These are phyloP conservation scores for Micropoecilia bifurca DNA, from an alignment of 2,797 vertebrate species.

Conservation along the genomic window DNA sequence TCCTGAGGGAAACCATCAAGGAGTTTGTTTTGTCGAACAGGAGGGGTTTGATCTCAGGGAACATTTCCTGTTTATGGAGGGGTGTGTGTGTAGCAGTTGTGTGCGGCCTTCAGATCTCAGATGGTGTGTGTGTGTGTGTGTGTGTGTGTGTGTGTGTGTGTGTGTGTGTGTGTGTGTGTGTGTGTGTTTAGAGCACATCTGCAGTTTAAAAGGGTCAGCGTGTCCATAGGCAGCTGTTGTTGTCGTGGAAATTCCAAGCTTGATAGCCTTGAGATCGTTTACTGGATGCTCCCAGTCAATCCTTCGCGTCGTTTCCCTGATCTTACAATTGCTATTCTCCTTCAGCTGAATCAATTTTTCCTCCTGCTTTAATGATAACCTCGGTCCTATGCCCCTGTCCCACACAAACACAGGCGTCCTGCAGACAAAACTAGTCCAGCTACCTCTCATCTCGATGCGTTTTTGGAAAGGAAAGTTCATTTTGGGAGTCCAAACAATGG, in stretches of 20 bases:
- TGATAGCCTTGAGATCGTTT: not conserved
- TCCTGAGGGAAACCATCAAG: conserved; percentile 38
- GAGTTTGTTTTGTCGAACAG: conserved; percentile 12
- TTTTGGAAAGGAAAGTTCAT: not conserved
- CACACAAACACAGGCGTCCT: not conserved
- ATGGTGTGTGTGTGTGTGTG: too few species aligned
- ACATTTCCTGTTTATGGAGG: conserved; percentile 9
- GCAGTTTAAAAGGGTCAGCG: conserved; percentile 10
- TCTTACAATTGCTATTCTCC: not conserved
- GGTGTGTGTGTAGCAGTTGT: not conserved
- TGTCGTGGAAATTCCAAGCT: conserved; percentile 1
- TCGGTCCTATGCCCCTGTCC: not conserved
- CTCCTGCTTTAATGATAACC: not conserved
- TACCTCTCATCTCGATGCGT: not conserved
- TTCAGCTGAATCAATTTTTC: not conserved
- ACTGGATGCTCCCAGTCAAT: not conserved
- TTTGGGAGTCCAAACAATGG: not conserved
- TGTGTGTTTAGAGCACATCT: conserved; percentile 4
- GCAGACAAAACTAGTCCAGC: not conserved
- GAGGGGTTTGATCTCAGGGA: conserved; percentile 23
- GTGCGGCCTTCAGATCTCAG: too few species aligned
- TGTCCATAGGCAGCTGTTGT: conserved; percentile 7
- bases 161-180: not conserved
- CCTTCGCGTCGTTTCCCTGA: not conserved
- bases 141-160: not conserved